Base-by-base conservation (phyloP, 2,797 vertebrate species). In the Clarias platycephalus region DNA sequence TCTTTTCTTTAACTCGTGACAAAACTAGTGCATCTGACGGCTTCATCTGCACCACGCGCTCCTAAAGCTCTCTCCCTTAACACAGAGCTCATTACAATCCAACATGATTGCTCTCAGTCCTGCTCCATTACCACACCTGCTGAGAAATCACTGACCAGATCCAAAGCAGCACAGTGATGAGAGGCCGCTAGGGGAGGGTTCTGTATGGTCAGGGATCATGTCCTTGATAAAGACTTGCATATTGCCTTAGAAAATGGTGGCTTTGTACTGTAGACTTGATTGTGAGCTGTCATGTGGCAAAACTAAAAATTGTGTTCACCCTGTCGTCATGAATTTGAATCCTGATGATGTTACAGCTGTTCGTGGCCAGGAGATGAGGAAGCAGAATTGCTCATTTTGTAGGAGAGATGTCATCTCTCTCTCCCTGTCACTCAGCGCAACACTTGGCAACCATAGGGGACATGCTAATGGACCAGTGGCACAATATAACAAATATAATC, bases 11-110 rank as follows among this genome's bases (percentile, higher is more conserved):
- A 37, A 37, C 44, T 80, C 37, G 9, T 37, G 24, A 44, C 76
- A 62, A 20, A 10, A 40, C 15, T 2, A 4, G 60, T 20, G 31
- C 31, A 31, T 60, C 55, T 24, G 31, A 60, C 37, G 37, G 60
- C 77, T 64, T 80, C 77, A 80, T 64, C 77, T 49, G 37, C 24
- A 20, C 53, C 55, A 24, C 9, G 1, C 55, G 60, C 75, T 31
- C 28, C 74, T 24, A 60, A 78, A 62, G 31, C 58, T 26, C 24
- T 63, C 57, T 34, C 76, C 62, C 78, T 31, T 13, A 66, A 53
- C 78, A 15, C 79, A 31, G 44, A 37, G 79, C 79, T 81, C 44
- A 68, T 81, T 81, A 81, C 49, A 57, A 81, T 68, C 79, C 64
- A 68, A 31, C 64, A 34, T 62, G 16, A 63, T 26, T 13, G 22